Base-by-base conservation (phyloP, 2,113 vertebrate species). In the Hypomesus transpacificus region DNA sequence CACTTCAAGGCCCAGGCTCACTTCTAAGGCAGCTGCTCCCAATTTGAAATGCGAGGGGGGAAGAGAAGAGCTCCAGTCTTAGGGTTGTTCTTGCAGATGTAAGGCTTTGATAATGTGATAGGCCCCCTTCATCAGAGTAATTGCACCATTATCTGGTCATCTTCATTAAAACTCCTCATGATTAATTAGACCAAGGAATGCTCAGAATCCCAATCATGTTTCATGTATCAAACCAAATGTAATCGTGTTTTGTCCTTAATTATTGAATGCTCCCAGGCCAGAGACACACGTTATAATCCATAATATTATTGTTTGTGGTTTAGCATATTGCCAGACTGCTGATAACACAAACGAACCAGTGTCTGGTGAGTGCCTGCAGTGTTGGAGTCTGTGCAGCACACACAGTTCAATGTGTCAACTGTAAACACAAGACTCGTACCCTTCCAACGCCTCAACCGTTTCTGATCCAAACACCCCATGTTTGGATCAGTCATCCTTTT, bases 1-100 rank as follows among this genome's bases (percentile, higher is more conserved):
- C 84, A 87, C 90, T 91, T 90, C 88, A 91, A 90, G 86, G 81
- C 82, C 80, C 74, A 52, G 62, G 78, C 78, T 81, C 67, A 72
- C 86, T 79, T 84, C 87, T 86, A 70, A 90, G 81, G 83, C 66
- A 14, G 75, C 85, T 85, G 82, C 85, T 84, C 87, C 87, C 88
- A 83, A 71, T 85, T 88, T 83, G 84, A 77, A 85, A 74, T 73
- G 76, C n/a, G 50, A 75, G 73, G 75, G 77, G 75, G 14, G 22
- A 21, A 83, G 75, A 80, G 85, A 74, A 78, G 84, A 73, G 77
- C 68, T 52, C 52, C 79, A 61, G 82, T 89, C 83, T 82, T 46
- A 46, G 39, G 9, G 39, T 46, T 46, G 39, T 46, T 46, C 39
- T 46, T 46, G 66, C 65, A 84, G 83, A 77, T 84, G 79, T 52